A percentile compares a stretch with the other conserved stretches of the same genome.
Conservation (phyloP, 2,888 invertebrate species). For the Steinernema carpocapsae region DNA sequence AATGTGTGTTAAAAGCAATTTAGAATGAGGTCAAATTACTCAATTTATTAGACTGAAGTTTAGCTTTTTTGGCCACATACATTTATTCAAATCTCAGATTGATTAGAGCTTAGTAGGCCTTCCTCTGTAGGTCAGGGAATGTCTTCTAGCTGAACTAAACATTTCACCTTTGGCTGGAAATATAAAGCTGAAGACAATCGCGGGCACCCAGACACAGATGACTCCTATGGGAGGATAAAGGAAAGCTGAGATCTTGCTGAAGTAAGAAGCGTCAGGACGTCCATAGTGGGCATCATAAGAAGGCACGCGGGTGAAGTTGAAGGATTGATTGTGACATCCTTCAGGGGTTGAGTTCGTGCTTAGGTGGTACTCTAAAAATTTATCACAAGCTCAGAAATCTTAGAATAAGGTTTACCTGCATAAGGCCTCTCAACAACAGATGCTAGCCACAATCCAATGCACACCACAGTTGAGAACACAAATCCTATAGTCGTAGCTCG, state of each 20-base stretch:
- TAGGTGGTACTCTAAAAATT: constrained; percentile 7
- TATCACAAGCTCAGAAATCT: not conserved
- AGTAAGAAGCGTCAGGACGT: constrained; percentile 20
- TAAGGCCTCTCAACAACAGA: constrained; percentile 14
- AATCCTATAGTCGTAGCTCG: constrained; percentile 6
- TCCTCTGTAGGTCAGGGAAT: not conserved
- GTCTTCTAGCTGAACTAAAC: not conserved
- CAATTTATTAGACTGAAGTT: too few species aligned
- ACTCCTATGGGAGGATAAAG: not conserved
- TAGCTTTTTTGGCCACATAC: too few species aligned
- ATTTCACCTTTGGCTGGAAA: not conserved
- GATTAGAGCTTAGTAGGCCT: too few species aligned
- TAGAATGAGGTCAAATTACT: too few species aligned
- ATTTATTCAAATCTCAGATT: too few species aligned
- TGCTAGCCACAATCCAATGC: not conserved
- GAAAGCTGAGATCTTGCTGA: constrained; percentile 11
- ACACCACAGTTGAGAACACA: not conserved
- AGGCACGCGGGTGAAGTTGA: constrained; percentile 4
- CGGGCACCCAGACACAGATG: not conserved
- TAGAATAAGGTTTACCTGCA: not conserved
- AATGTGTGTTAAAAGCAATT: too few species aligned
- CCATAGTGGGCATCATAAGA: constrained; percentile 22
- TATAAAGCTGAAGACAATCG: not conserved
- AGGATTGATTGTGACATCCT: not conserved
- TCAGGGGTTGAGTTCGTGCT: not conserved